Evolutionary conservation across 2,888 invertebrate genomes (phyloP).

Genomic region (Notodonta dromedarius): DNA sequence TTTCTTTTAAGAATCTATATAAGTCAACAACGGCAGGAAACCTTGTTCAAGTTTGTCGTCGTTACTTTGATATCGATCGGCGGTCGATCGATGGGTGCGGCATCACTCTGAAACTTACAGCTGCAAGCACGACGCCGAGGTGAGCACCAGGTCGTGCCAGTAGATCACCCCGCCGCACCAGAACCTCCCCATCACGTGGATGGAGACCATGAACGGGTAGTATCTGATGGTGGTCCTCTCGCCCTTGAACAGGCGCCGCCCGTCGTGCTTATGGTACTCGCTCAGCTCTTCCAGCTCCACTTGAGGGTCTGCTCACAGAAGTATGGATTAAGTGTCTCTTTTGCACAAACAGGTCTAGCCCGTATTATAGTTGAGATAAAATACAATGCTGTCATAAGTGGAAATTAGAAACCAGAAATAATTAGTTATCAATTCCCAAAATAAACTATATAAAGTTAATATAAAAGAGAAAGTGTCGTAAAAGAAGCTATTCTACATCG

Average conservation of each 20-base stretch:
- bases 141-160: conserved; percentile 65
- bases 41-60: neutral
- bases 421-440: too few relatives aligned
- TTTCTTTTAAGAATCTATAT: too few relatives aligned
- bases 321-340: neutral
- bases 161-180: conserved; percentile 75
- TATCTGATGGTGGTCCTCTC: conserved; percentile 63
- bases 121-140: conserved; percentile 74
- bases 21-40: neutral
- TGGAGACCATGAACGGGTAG: conserved; percentile 74
- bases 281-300: conserved; percentile 61
- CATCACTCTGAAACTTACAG: conserved; percentile 49
- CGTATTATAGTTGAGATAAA: too few relatives aligned
- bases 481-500: too few relatives aligned
- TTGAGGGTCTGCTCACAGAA: conserved; percentile 61
- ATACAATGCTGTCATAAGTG: too few relatives aligned
- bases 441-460: too few relatives aligned
- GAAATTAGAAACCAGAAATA: too few relatives aligned
- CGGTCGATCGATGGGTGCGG: too few relatives aligned
- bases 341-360: too few relatives aligned
- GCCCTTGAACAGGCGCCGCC: conserved; percentile 65
- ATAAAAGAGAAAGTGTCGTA: too few relatives aligned
- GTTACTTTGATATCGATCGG: too few relatives aligned
- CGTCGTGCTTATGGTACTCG: conserved; percentile 56
- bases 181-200: conserved; percentile 72